Conservation (phyloP, 2,888 invertebrate species). For the Dicroscelio sp. region DNA sequence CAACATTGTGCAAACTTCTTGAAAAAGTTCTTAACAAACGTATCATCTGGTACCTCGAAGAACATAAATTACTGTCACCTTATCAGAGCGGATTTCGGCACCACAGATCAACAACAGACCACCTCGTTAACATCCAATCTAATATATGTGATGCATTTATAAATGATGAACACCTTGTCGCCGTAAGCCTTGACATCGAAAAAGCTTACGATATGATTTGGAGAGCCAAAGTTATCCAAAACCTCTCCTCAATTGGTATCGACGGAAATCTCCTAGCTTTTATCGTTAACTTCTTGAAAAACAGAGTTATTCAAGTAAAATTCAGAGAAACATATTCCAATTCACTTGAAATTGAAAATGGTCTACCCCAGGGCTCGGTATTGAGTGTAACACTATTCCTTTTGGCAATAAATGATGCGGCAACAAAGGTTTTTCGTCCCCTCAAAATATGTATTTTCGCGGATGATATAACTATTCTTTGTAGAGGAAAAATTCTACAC, state of each 20-base stretch:
- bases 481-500: not conserved
- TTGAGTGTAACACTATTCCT: conserved; percentile 46
- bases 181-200: conserved; percentile 73
- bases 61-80: conserved; percentile 26
- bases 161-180: conserved; percentile 69
- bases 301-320: conserved; percentile 66
- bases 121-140: conserved; percentile 51
- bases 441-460: not conserved
- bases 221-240: conserved; percentile 14
- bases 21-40: conserved; percentile 61
- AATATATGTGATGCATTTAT: conserved; percentile 38
- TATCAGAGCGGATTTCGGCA: conserved; percentile 53
- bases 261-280: conserved; percentile 40
- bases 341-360: conserved; percentile 32
- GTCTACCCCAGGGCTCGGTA: conserved; percentile 46
- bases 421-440: not conserved
- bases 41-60: conserved; percentile 33
- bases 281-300: conserved; percentile 32
- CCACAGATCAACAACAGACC: conserved; percentile 49
- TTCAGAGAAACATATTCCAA: conserved; percentile 49
- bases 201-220: too few relatives aligned
- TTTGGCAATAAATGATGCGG: not conserved
- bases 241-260: not conserved
- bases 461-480: not conserved
- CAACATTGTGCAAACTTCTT: conserved; percentile 58